phyloP scores from a whole-genome alignment of 2,888 invertebrate species.

The Cacoxenus indagator region DNA sequence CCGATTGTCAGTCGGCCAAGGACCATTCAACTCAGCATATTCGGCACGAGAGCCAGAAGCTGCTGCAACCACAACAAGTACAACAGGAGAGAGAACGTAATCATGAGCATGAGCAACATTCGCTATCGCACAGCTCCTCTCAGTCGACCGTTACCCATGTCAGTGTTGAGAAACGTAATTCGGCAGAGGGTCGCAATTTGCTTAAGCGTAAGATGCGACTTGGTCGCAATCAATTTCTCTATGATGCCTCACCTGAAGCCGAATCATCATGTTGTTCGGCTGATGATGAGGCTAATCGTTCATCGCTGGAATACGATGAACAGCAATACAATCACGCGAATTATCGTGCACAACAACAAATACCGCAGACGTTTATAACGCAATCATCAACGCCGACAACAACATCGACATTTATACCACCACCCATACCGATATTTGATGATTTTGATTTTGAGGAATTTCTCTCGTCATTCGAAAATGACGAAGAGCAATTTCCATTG shows the following conservation, averaged over 20 bases:
- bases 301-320: constrained; percentile 59
- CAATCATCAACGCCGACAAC: constrained; percentile 29
- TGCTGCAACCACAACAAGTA: constrained; percentile 9
- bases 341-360: not conserved
- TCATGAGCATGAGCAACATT: constrained; percentile 26
- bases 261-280: constrained; percentile 57
- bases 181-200: constrained; percentile 60
- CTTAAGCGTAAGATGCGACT: constrained; percentile 69
- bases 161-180: constrained; percentile 50
- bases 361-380: not conserved
- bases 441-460: constrained; percentile 78
- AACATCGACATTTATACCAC: constrained; percentile 43
- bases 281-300: constrained; percentile 65
- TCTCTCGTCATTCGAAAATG: constrained; percentile 77
- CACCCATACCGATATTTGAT: constrained; percentile 72
- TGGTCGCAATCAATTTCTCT: constrained; percentile 70
- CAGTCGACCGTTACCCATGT: constrained; percentile 49
- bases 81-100: not conserved
- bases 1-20: too few relatives aligned
- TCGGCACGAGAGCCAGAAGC: constrained; percentile 26
- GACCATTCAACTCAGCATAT: constrained; percentile 8
- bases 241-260: constrained; percentile 68
- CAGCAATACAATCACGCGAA: constrained; percentile 42
- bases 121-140: constrained; percentile 43
- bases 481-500: constrained; percentile 72